A percentile compares a stretch with the other conserved stretches of the same genome.
Evolutionary conservation across 2,797 vertebrate species (phyloP).

Genomic region (Morelia viridis): DNA sequence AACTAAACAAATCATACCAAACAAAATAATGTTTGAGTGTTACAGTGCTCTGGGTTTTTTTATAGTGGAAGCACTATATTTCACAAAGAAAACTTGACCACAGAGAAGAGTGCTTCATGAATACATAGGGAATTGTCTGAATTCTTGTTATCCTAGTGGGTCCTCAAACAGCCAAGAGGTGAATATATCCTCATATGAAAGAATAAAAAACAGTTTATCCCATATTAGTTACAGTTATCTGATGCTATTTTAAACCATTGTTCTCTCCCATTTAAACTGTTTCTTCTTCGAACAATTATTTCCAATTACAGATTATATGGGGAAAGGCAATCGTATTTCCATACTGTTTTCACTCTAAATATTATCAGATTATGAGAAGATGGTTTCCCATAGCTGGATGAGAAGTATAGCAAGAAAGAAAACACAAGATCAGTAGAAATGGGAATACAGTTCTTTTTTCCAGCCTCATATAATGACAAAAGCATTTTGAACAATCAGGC

Average conservation of each 20-base stretch:
- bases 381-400: background rate
- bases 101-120: background rate
- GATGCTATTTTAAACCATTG: background rate
- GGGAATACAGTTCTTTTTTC: no score
- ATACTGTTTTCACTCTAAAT: background rate
- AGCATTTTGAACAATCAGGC: background rate
- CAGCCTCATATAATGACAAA: background rate
- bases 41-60: background rate
- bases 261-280: background rate
- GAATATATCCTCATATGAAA: background rate
- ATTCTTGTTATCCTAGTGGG: background rate
- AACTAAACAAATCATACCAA: background rate
- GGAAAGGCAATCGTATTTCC: background rate
- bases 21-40: constrained; percentile 8
- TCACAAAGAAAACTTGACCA: background rate
- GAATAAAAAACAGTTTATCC: background rate
- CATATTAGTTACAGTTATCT: background rate
- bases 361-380: no score
- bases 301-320: background rate
- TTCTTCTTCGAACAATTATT: background rate
- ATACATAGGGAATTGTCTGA: background rate
- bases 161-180: background rate
- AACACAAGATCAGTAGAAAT: background rate
- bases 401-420: background rate
- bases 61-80: background rate